Percentiles rank a stretch among this genome's conserved stretches.
phyloP scores from a whole-genome alignment of 2,113 vertebrate species.

The Embiotoca jacksoni region DNA sequence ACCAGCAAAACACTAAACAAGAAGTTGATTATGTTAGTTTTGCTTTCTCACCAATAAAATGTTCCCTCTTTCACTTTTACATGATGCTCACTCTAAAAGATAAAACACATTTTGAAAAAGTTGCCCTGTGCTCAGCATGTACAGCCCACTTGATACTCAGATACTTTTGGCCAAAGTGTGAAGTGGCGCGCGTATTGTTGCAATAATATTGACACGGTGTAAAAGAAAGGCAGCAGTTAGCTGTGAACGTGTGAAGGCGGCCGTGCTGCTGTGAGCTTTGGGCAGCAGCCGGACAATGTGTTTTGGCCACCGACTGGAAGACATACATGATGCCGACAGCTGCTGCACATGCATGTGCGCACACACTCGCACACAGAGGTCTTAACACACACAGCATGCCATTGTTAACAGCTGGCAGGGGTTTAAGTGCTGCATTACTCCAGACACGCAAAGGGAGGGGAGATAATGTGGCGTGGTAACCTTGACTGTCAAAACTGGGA shows the following conservation, averaged over 20 bases:
- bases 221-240: constrained; percentile 25
- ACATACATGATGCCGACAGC: constrained; percentile 57
- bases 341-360: constrained; percentile 57
- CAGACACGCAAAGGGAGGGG: constrained; percentile 59
- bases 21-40: no score
- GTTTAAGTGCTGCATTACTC: constrained; percentile 68
- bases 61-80: not conserved
- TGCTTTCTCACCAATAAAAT: not conserved
- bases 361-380: constrained; percentile 37
- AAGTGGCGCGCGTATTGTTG: not conserved
- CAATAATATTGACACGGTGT: constrained; percentile 24
- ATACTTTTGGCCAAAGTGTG: constrained; percentile 13
- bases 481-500: constrained; percentile 58
- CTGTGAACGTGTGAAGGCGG: constrained; percentile 36
- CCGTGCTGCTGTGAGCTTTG: constrained; percentile 33
- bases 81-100: not conserved
- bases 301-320: constrained; percentile 41
- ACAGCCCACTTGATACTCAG: not conserved
- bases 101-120: not conserved
- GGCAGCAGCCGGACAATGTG: constrained; percentile 52
- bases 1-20: no score
- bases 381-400: constrained; percentile 68
- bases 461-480: constrained; percentile 56
- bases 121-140: not conserved
- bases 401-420: constrained; percentile 80